Evolutionary conservation across 2,888 invertebrate species (phyloP).

Genomic region (Plagodis pulveraria): DNA sequence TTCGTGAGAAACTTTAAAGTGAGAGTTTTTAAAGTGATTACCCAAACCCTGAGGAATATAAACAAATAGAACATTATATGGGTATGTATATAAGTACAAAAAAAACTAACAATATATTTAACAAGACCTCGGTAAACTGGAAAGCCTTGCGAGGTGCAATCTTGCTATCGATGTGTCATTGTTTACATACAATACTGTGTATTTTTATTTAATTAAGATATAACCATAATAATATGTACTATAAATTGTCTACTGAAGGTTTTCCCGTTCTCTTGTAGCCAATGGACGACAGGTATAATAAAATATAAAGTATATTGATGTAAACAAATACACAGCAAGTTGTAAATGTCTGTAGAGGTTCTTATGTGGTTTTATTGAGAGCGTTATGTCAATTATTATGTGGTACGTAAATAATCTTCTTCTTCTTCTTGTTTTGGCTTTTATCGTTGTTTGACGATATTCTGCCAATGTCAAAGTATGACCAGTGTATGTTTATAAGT

Average conservation of each 20-base stretch:
- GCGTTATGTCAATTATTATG: too few species aligned
- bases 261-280: background rate
- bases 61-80: too few species aligned
- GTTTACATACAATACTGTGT: constrained; percentile 18
- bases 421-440: too few species aligned
- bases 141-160: constrained; percentile 1
- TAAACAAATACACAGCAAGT: background rate
- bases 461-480: too few species aligned
- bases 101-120: constrained; percentile 10
- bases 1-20: too few species aligned
- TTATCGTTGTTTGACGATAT: too few species aligned
- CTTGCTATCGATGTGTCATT: constrained; percentile 13
- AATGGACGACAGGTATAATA: background rate
- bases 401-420: too few species aligned
- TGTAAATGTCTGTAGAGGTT: background rate
- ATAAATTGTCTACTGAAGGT: constrained; percentile 2
- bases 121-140: constrained; percentile 1
- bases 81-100: too few species aligned
- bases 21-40: too few species aligned
- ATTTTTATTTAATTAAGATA: constrained; percentile 12
- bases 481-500: too few species aligned
- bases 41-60: too few species aligned
- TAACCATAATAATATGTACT: constrained; percentile 8
- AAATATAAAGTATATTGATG: background rate
- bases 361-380: too few species aligned